Percentiles rank a stretch among this genome's conserved stretches.
phyloP scores from a whole-genome alignment of 35 echinoderm and acorn worm species.

The Apostichopus californicus region DNA sequence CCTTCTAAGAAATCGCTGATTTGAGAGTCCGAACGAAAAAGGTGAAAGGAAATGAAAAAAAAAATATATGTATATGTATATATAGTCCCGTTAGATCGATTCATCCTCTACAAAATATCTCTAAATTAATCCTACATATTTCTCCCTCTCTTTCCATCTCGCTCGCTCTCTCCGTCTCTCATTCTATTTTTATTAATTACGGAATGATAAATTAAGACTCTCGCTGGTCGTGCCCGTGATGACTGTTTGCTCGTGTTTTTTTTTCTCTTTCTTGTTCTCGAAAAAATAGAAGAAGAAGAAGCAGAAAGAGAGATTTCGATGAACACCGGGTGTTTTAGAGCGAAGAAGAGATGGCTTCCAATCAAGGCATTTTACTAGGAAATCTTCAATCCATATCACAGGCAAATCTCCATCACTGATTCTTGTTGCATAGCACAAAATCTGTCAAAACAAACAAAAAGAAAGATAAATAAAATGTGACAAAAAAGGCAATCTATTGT shows the following conservation, averaged over 20 bases:
- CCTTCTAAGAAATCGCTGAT: no score
- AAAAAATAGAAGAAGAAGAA: no score
- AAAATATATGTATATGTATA: no score
- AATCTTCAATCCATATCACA: background rate
- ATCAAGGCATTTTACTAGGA: conserved; percentile 26
- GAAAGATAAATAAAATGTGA: background rate
- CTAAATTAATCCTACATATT: no score
- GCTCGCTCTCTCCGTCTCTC: no score
- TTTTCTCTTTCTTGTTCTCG: background rate
- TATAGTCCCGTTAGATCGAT: no score
- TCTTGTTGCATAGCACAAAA: conserved; percentile 27
- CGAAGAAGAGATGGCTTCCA: background rate
- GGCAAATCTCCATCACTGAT: conserved; percentile 7
- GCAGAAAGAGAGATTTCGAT: no score
- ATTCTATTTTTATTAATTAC: background rate
- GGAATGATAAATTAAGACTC: background rate
- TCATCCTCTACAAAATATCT: no score
- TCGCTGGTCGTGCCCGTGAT: background rate
- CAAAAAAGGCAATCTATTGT: background rate
- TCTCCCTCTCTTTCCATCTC: no score
- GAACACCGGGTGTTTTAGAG: background rate
- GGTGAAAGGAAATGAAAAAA: no score
- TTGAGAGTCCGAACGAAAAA: no score
- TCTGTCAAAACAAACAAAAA: background rate
- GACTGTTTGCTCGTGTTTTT: background rate